A percentile compares a stretch with the other conserved stretches of the same genome.
Evolutionary conservation across 2,888 invertebrate species (phyloP).

Genomic region (Himalopsyche japonica): DNA sequence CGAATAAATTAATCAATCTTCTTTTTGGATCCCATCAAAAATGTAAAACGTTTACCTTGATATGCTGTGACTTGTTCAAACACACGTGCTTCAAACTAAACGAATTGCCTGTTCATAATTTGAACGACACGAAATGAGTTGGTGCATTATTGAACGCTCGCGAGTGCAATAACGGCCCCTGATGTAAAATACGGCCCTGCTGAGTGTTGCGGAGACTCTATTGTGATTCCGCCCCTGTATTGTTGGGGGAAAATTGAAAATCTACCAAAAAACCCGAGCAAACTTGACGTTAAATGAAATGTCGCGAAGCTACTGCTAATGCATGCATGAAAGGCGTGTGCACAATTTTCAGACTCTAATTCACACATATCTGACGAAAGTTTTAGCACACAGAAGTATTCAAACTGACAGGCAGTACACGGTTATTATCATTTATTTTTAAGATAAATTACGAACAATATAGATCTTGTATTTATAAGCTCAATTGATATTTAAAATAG

Average conservation of each 20-base stretch:
- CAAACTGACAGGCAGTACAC: too few species aligned
- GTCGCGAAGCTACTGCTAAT: neutral
- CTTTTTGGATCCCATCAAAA: neutral
- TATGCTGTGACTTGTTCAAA: neutral
- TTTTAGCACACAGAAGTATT: too few species aligned
- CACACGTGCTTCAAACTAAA: neutral
- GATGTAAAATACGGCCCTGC: neutral
- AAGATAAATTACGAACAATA: too few species aligned
- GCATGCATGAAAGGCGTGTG: neutral
- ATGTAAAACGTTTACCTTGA: neutral
- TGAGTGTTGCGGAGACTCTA: neutral
- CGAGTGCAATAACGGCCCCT: neutral
- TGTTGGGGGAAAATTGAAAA: slow-evolving; percentile 1
- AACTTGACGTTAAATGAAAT: neutral
- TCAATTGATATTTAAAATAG: too few species aligned
- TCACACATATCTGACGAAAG: too few species aligned
- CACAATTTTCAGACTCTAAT: too few species aligned
- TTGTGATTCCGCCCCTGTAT: slow-evolving; percentile 1
- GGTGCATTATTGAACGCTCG: neutral
- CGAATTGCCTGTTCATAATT: neutral
- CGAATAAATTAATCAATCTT: too few species aligned
- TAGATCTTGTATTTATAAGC: too few species aligned
- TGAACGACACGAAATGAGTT: neutral
- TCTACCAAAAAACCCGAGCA: neutral
- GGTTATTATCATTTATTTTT: too few species aligned